A percentile compares a stretch with the other conserved stretches of the same genome.
phyloP scores from a whole-genome alignment of 1,140 invertebrate genomes.

The Hylyphantes graminicola region DNA sequence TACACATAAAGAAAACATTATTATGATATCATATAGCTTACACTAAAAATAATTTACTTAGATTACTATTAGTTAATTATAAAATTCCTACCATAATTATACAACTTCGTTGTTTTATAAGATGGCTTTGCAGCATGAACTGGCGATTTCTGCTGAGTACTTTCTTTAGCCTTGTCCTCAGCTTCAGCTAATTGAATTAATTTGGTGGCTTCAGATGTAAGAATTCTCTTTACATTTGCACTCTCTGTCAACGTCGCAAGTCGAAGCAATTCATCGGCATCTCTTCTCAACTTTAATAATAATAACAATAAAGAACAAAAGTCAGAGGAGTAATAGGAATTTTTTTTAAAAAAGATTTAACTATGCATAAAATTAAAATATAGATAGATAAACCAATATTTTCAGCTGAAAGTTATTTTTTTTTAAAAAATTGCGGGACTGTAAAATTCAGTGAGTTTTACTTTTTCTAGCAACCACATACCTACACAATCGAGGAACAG shows the following conservation, averaged over 20 bases:
- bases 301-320: background rate
- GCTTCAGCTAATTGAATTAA: conserved; percentile 26
- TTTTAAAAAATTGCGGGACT: no score
- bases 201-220: conserved; percentile 17
- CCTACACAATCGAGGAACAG: no score
- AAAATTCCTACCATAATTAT: conserved; percentile 8
- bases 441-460: no score
- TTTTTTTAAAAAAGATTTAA: no score
- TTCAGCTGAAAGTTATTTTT: no score
- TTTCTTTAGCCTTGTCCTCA: conserved; percentile 1
- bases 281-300: conserved; percentile 28
- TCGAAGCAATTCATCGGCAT: conserved; percentile 34
- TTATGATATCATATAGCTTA: no score
- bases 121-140: background rate
- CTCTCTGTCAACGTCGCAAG: conserved; percentile 15
- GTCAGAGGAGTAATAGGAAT: no score
- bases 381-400: no score
- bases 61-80: background rate
- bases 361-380: no score
- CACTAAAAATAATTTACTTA: no score
- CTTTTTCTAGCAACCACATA: no score
- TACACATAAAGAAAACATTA: background rate
- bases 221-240: conserved; percentile 40
- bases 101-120: background rate
- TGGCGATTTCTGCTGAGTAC: background rate